Base-by-base conservation (phyloP, 2,888 invertebrate species). In the Gymnocheta viridis region DNA sequence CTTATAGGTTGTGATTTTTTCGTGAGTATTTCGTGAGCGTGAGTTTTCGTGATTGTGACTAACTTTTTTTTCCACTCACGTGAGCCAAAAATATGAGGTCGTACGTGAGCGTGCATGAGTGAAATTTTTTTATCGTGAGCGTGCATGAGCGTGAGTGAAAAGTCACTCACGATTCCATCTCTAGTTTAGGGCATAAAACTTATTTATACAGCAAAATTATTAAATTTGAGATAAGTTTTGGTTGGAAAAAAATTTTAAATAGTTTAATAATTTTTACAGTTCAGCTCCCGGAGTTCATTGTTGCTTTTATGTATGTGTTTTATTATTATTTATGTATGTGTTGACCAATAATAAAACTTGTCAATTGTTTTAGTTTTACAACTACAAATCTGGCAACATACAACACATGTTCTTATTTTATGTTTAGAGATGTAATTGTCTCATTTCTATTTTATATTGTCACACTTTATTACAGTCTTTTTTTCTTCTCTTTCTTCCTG, bases 351-450 rank as follows among this genome's bases (percentile, higher is more conserved):
- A 69, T 38, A 14, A 64, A 58, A 70, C 49, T 66, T 54, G 44
- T 19, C 73, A 82, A 64, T 62, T 69, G 47, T 73, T 73, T 78
- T 73, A 70, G 64, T 82, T 76, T 35, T 29, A 3, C 17, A 41
- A 10, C 19, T 24, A 2, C 12, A 32, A 19, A 4, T n/a, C 38
- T 14, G n/a, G n/a, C n/a, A n/a, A n/a, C 22, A 10, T 10, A 41
- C 14, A 49, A 7, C 32, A 22, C n/a, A 44, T 64, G 32, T 32
- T 17, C 0, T 9, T 4, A 32, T n/a, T 35, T 10, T 12, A n/a
- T 35, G 19, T 5, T 35, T 35, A 7, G 4, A 62, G 24, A 27
- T n/a, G 7, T n/a, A 49, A 47, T 58, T 38, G 49, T 29, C 7
- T 29, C 10, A 10, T 56, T 35, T 69, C 38, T 22, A 22, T 69